These are phyloP conservation scores for Myripristis murdjan DNA, from an alignment of 2,797 vertebrate genomes.

Conservation along the genomic window DNA sequence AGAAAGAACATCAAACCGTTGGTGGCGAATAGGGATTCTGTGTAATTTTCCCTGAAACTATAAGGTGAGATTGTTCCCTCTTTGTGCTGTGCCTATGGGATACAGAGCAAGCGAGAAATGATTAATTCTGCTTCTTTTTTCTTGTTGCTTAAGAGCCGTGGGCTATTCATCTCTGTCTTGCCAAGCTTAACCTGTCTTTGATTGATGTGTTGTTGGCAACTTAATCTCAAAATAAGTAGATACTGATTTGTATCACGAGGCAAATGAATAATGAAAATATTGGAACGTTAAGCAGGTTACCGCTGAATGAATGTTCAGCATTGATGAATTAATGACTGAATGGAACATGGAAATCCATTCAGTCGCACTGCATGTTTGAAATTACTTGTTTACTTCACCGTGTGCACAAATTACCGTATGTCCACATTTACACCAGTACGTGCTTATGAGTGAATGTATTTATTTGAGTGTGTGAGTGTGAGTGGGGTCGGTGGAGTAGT, in stretches of 20 bases:
- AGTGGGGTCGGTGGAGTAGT: neutral
- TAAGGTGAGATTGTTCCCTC: conserved; percentile 17
- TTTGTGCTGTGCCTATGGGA: conserved; percentile 16
- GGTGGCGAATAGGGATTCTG: neutral
- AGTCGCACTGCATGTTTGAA: neutral
- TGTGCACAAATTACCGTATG: neutral
- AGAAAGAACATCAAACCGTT: neutral
- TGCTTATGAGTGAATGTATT: neutral
- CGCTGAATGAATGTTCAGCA: conserved; percentile 16
- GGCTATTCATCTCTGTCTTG: conserved; percentile 37
- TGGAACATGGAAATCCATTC: neutral
- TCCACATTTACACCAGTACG: neutral
- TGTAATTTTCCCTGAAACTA: conserved; percentile 1
- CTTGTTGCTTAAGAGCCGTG: conserved; percentile 16
- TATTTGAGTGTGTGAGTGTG: neutral
- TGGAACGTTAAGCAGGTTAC: conserved; percentile 2
- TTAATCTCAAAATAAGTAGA: conserved; percentile 35
- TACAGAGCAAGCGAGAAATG: conserved; percentile 23
- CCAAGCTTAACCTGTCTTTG: conserved; percentile 22
- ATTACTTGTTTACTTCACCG: neutral
- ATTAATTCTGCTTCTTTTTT: conserved; percentile 36
- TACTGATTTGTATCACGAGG: conserved; percentile 19
- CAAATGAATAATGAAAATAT: conserved; percentile 22
- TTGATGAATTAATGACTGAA: conserved; percentile 7
- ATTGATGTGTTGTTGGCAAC: conserved; percentile 36